phyloP scores from a whole-genome alignment of 2,113 vertebrate genomes.

The Camelus bactrianus region DNA sequence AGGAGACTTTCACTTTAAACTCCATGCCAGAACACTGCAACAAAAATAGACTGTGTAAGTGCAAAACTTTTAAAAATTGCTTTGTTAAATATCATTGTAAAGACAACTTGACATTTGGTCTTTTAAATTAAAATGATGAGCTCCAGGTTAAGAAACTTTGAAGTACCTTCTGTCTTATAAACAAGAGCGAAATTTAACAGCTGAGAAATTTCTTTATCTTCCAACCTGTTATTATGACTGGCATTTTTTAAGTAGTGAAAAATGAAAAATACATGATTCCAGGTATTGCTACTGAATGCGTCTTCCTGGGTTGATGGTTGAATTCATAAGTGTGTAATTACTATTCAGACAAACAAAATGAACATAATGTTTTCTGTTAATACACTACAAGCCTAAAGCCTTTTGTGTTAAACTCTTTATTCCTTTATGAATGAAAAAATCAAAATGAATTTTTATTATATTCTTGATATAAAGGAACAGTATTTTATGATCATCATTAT shows the following conservation, averaged over 20 bases:
- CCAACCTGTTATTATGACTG: conserved; percentile 39
- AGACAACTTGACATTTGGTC: conserved; percentile 23
- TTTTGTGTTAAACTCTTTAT: conserved; percentile 40
- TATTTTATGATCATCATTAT: conserved; percentile 33
- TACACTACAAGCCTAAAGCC: not conserved
- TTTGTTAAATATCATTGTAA: conserved; percentile 37
- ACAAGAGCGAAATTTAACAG: conserved; percentile 62
- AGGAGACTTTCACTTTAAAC: conserved; percentile 73
- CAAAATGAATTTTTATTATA: not conserved
- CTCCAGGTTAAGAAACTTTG: conserved; percentile 3
- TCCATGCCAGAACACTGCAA: conserved; percentile 73
- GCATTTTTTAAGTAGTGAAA: conserved; percentile 71
- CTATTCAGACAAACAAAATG: conserved; percentile 67
- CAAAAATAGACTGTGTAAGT: conserved; percentile 34
- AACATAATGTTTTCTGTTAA: conserved; percentile 41
- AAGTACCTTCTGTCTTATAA: conserved; percentile 67
- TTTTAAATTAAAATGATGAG: conserved; percentile 63
- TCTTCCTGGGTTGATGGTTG: conserved; percentile 57
- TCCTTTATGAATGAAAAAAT: not conserved
- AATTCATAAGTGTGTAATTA: conserved; percentile 54
- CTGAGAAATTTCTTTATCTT: conserved; percentile 52
- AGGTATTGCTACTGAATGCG: conserved; percentile 6
- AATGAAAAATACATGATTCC: conserved; percentile 63
- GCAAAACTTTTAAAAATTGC: not conserved
- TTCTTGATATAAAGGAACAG: conserved; percentile 44